These are phyloP conservation scores for Drosophila neocordata DNA, from an alignment of 1,140 invertebrate genomes.

Conservation along the genomic window DNA sequence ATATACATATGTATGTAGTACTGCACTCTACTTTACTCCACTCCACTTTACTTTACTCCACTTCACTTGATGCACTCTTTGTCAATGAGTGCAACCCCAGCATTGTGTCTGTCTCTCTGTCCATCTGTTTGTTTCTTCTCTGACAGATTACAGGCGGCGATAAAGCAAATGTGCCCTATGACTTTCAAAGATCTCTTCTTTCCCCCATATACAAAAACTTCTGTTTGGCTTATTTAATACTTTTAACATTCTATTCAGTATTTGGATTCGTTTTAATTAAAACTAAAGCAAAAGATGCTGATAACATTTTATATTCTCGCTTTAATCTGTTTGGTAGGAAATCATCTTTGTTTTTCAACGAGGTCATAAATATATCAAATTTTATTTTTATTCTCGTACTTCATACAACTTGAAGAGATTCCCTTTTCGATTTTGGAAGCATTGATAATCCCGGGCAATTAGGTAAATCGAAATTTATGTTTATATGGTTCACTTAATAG, in stretches of 20 bases:
- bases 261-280: constrained; percentile 59
- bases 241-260: constrained; percentile 3
- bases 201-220: constrained; percentile 30
- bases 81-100: constrained; percentile 43
- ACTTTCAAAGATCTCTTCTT: not conserved
- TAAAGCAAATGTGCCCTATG: constrained; percentile 44
- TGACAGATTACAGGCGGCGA: constrained; percentile 79
- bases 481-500: constrained; percentile 11
- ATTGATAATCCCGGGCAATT: constrained; percentile 58
- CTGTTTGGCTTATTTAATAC: constrained; percentile 34
- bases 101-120: constrained; percentile 18
- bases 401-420: constrained; percentile 20
- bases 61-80: constrained; percentile 56
- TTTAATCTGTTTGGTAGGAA: constrained; percentile 14
- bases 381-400: constrained; percentile 44
- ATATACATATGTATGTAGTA: not conserved
- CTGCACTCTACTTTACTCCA: constrained; percentile 43
- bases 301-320: constrained; percentile 45
- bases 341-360: constrained; percentile 34
- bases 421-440: constrained; percentile 7
- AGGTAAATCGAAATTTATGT: constrained; percentile 45
- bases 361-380: constrained; percentile 72
- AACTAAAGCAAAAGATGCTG: constrained; percentile 53
- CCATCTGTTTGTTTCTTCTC: constrained; percentile 30
- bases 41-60: constrained; percentile 62